phyloP scores from a whole-genome alignment of 2,888 invertebrate species.

The Amaurobius ferox region DNA sequence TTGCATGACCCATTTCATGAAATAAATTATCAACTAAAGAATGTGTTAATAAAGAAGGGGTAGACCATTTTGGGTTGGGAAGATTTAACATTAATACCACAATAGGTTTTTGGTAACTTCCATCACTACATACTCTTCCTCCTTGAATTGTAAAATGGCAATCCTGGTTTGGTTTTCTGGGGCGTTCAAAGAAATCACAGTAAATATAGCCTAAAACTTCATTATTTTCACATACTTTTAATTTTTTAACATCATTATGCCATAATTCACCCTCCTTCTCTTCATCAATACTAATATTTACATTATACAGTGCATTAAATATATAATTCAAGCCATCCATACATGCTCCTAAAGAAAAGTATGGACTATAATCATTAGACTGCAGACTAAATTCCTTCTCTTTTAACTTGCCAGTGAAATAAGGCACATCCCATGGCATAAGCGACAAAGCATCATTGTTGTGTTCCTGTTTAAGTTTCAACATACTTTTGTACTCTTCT shows the following conservation, averaged over 20 bases:
- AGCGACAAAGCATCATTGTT: conserved; percentile 29
- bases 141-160: conserved; percentile 99
- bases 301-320: conserved; percentile 89
- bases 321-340: conserved; percentile 97
- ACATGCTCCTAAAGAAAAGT: conserved; percentile 93
- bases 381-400: conserved; percentile 72
- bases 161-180: conserved; percentile 96
- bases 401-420: conserved; percentile 81
- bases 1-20: conserved; percentile 99
- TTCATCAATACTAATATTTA: conserved; percentile 85
- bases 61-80: conserved; percentile 85
- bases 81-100: conserved; percentile 95
- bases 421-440: conserved; percentile 90
- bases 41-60: conserved; percentile 88
- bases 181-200: conserved; percentile 95
- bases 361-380: conserved; percentile 81
- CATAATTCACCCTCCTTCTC: conserved; percentile 89
- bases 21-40: conserved; percentile 96
- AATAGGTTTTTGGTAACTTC: conserved; percentile 84
- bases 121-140: conserved; percentile 87
- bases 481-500: conserved; percentile 59
- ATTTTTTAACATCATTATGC: conserved; percentile 92
- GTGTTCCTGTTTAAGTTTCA: conserved; percentile 54
- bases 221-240: conserved; percentile 87
- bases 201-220: conserved; percentile 94